Evolutionary conservation across 2,888 invertebrate genomes (phyloP).

Genomic region (Leptinotarsa haldemani): DNA sequence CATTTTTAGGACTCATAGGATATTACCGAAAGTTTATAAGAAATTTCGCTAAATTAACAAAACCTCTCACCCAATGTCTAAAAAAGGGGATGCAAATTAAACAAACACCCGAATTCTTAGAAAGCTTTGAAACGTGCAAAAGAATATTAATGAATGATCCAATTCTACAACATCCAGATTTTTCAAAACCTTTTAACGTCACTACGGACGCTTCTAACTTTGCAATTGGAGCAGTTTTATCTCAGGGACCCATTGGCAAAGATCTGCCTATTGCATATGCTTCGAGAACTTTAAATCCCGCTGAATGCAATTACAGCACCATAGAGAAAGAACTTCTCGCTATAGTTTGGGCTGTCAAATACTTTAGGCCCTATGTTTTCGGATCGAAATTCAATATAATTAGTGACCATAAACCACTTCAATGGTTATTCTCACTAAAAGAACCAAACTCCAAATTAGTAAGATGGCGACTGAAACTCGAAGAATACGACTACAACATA

Average conservation of each 20-base stretch:
- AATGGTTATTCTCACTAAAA: constrained; percentile 38
- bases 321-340: constrained; percentile 45
- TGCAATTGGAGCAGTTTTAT: constrained; percentile 28
- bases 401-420: constrained; percentile 38
- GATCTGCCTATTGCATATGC: constrained; percentile 26
- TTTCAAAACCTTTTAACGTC: constrained; percentile 23
- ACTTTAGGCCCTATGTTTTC: constrained; percentile 44
- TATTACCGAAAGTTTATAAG: too few relatives aligned
- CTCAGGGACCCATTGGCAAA: constrained; percentile 3
- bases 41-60: too few relatives aligned
- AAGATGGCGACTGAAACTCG: constrained; percentile 32
- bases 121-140: constrained; percentile 19
- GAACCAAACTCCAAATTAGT: constrained; percentile 40
- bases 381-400: constrained; percentile 38
- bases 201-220: constrained; percentile 28
- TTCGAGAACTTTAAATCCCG: constrained; percentile 37
- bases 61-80: too few relatives aligned
- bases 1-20: too few relatives aligned
- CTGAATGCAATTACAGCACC: constrained; percentile 35
- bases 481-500: constrained; percentile 39
- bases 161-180: constrained; percentile 18
- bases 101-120: constrained; percentile 20
- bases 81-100: background rate
- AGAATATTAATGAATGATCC: background rate
- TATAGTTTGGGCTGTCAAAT: constrained; percentile 43